Evolutionary conservation across 1,140 invertebrate species (phyloP).

Genomic region (Rhynchophorus ferrugineus): DNA sequence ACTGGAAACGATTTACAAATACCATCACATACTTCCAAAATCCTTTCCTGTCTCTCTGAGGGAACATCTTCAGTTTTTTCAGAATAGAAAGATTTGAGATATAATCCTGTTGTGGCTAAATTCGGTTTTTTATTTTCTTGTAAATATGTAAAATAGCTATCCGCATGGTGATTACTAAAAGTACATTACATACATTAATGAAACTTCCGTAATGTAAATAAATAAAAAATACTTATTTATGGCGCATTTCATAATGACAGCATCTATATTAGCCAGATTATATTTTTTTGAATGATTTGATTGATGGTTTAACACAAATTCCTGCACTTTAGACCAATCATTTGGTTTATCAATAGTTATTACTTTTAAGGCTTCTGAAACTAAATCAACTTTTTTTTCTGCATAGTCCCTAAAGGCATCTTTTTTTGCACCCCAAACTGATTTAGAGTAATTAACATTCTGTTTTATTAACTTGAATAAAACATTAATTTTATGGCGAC

Average conservation of each 20-base stretch:
- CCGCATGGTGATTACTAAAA: slow-evolving; percentile 44
- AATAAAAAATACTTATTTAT: slow-evolving; percentile 12
- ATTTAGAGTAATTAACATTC: no score
- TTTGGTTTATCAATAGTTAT: not conserved
- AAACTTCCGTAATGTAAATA: not conserved
- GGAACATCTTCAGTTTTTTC: no score
- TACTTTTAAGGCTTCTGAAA: not conserved
- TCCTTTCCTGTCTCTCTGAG: slow-evolving; percentile 15
- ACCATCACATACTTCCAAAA: slow-evolving; percentile 33
- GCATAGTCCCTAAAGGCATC: no score
- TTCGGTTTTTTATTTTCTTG: slow-evolving; percentile 43
- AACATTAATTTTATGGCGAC: no score
- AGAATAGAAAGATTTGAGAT: slow-evolving; percentile 49
- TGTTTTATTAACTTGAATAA: no score
- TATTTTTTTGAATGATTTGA: not conserved
- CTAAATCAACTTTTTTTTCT: not conserved
- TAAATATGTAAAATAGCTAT: slow-evolving; percentile 51
- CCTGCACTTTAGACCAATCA: slow-evolving; percentile 8
- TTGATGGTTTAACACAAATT: slow-evolving; percentile 4
- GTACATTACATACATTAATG: slow-evolving; percentile 2
- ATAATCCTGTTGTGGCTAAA: slow-evolving; percentile 46
- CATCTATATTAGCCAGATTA: slow-evolving; percentile 13
- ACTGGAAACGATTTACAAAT: slow-evolving; percentile 46
- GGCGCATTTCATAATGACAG: slow-evolving; percentile 12
- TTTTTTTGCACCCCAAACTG: no score